Evolutionary conservation across 2,888 invertebrate species (phyloP).

Genomic region (Nesidiocoris tenuis): DNA sequence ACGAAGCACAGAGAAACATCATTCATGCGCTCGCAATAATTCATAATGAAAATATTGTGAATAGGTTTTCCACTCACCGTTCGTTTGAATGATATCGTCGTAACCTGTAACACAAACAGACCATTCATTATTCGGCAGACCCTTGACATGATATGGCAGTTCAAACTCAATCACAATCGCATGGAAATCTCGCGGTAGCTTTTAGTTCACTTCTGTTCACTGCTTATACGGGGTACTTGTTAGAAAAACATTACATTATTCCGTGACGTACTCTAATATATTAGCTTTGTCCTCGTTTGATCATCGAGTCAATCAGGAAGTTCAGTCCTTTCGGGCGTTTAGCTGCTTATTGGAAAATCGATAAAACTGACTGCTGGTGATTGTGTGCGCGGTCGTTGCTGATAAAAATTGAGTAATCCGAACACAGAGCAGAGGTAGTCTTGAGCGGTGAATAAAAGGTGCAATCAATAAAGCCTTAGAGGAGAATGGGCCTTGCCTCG

Average conservation of each 20-base stretch:
- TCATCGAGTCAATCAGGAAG: background rate
- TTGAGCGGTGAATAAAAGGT: slow-evolving; percentile 13
- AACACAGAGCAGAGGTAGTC: slow-evolving; percentile 4
- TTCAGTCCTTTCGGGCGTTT: background rate
- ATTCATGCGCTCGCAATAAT: no score
- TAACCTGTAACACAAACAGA: slow-evolving; percentile 24
- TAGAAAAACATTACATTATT: no score
- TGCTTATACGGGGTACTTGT: no score
- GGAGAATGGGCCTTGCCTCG: slow-evolving; percentile 8
- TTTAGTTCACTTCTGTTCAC: no score
- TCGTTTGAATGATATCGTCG: slow-evolving; percentile 35
- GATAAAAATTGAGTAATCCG: background rate
- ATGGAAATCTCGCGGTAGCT: no score
- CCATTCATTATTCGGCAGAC: no score
- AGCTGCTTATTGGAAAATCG: slow-evolving; percentile 17
- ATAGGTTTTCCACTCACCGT: slow-evolving; percentile 40
- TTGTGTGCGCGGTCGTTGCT: background rate
- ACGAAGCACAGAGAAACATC: no score
- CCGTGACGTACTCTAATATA: no score
- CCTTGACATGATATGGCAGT: no score
- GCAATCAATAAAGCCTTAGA: slow-evolving; percentile 8
- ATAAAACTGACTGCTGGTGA: background rate
- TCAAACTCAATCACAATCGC: no score
- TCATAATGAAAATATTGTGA: no score
- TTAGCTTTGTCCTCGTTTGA: no score